phyloP scores from a whole-genome alignment of 2,888 invertebrate species.

The Spialia ferax region DNA sequence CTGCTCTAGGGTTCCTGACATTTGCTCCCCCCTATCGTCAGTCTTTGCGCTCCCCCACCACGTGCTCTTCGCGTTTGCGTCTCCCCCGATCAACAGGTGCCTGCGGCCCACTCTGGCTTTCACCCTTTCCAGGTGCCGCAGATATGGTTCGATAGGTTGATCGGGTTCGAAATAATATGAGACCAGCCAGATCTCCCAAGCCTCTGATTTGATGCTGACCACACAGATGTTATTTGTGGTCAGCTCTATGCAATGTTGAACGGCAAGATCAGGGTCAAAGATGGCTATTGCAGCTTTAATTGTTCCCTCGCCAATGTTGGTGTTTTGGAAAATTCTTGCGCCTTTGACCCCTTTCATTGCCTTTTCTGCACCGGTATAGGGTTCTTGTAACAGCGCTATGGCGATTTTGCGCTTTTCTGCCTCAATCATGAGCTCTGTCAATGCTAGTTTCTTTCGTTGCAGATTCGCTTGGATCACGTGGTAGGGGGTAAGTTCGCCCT shows the following conservation, averaged over 20 bases:
- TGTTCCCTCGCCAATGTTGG: not conserved
- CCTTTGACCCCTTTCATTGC: not conserved
- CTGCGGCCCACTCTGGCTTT: not conserved
- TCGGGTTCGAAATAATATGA: constrained; percentile 9
- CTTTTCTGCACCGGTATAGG: constrained; percentile 6
- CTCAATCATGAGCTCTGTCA: constrained; percentile 6
- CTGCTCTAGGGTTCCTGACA: constrained; percentile 22
- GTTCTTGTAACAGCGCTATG: constrained; percentile 29
- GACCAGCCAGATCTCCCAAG: not conserved
- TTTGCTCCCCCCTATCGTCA: constrained; percentile 36
- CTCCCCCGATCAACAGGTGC: constrained; percentile 23
- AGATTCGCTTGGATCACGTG: not conserved
- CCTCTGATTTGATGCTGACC: not conserved
- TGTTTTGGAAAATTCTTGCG: not conserved
- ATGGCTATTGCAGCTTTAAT: constrained; percentile 12
- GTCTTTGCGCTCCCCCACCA: constrained; percentile 39
- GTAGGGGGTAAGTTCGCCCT: too few relatives aligned
- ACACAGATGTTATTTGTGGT: constrained; percentile 20
- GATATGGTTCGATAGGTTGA: not conserved
- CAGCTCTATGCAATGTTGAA: not conserved
- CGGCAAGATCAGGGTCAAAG: not conserved
- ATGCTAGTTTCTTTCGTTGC: not conserved
- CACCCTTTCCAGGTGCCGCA: not conserved
- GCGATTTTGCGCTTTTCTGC: not conserved
- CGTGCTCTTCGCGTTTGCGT: constrained; percentile 36